Base-by-base conservation (phyloP, 2,797 vertebrate species). In the Cyclopterus lumpus region DNA sequence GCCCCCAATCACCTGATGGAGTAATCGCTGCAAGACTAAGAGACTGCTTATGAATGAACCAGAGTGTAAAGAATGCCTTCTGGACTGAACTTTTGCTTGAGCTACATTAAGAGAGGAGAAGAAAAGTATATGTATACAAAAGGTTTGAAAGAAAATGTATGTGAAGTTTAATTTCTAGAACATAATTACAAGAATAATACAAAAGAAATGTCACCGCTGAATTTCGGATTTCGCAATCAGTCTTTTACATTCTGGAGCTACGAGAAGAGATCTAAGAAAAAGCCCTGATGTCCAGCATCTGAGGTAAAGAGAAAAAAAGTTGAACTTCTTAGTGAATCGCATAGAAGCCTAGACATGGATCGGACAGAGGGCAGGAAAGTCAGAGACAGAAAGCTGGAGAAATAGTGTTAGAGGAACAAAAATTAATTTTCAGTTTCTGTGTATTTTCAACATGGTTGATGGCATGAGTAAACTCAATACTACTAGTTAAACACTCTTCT, bases 231-330 rank as follows among this genome's bases (percentile, higher is more conserved):
- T 42, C 8, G 8, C 18, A 28, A 20, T 18, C n/a, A 2, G 42
- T 42, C 16, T 51, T 64, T 69, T 58, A 67, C 34, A 49, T 64
- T 48, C 20, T 67, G 12, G 11, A 64, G n/a, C 20, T 32, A 34
- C 26, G 48, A 69, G n/a, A 60, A 20, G 16, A 75, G 26, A 49
- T 65, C 16, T 62, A 20, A 82, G 71, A 70, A 77, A 78, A 75
- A 73, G 30, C 63, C 53, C 18, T 24, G 38, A 38, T 30, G 18
- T 44, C 40, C n/a, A 57, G 34, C 40, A 72, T 82, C 76, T 77
- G 67, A 70, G 68, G 40, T 24, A 14, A 0, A 10, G 34, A 32
- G 36, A 55, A 22, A 24, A 34, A 59, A 32, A 3, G 60, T 60
- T 64, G 61, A 46, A 66, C 2, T 69, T 75, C 24, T 55, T 26